Evolutionary conservation across 2,888 invertebrate species (phyloP).

Genomic region (Liopterus haemorrhoidalis): DNA sequence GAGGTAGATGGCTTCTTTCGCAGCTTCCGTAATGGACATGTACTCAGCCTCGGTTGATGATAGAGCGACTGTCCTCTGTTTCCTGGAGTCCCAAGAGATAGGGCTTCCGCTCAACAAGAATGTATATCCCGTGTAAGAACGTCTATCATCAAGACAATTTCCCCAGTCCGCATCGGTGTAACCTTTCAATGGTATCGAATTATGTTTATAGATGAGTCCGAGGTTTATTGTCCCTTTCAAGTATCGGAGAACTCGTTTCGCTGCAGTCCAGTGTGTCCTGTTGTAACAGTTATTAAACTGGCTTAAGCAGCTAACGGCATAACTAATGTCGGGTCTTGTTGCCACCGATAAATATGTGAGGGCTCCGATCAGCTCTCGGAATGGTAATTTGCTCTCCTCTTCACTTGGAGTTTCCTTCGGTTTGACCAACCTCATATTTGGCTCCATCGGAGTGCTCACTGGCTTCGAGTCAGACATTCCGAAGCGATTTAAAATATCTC

Average conservation of each 20-base stretch:
- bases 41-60: slow-evolving; percentile 11
- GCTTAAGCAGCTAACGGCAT: slow-evolving; percentile 1
- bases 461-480: slow-evolving; percentile 34
- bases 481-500: slow-evolving; percentile 32
- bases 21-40: slow-evolving; percentile 1
- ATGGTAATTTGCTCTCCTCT: slow-evolving; percentile 18
- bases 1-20: slow-evolving; percentile 3
- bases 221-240: no score
- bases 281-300: slow-evolving; percentile 5
- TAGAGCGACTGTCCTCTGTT: not conserved
- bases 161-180: slow-evolving; percentile 12
- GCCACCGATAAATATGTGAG: slow-evolving; percentile 24
- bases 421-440: slow-evolving; percentile 19
- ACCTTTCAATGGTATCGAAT: not conserved
- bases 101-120: not conserved
- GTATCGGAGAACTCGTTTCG: not conserved
- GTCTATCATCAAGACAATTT: not conserved
- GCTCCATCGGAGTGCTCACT: slow-evolving; percentile 30
- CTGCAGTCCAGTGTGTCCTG: slow-evolving; percentile 2
- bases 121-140: slow-evolving; percentile 11
- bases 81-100: slow-evolving; percentile 4
- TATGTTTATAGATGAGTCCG: not conserved
- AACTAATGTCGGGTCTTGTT: slow-evolving; percentile 21
- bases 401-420: slow-evolving; percentile 10
- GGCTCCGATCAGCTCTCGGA: slow-evolving; percentile 26